Conservation (phyloP, 2,888 invertebrate species). For the Scaptomyza polygonia region DNA sequence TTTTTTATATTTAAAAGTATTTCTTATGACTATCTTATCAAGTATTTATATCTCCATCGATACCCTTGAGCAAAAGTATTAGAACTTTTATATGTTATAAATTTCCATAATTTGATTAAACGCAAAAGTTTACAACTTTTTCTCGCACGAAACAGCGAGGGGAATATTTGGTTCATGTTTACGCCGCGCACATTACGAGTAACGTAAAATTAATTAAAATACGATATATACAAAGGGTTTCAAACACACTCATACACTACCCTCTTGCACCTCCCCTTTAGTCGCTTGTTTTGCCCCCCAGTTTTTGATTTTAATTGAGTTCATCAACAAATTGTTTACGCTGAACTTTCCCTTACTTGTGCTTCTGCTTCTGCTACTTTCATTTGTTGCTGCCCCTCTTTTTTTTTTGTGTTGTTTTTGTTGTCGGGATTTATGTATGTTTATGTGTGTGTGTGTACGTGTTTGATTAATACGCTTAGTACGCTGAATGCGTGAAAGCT, state of each 20-base stretch:
- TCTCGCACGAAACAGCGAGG: background rate
- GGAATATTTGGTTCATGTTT: slow-evolving; percentile 26
- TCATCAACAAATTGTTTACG: slow-evolving; percentile 69
- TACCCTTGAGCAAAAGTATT: background rate
- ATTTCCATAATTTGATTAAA: slow-evolving; percentile 73
- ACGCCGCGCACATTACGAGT: slow-evolving; percentile 30
- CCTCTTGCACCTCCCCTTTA: background rate
- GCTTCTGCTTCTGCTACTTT: background rate
- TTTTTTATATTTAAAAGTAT: background rate
- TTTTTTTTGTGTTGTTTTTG: slow-evolving; percentile 5
- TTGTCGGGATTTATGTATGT: background rate
- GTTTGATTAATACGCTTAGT: slow-evolving; percentile 57
- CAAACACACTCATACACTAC: background rate
- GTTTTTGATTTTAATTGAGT: slow-evolving; percentile 64
- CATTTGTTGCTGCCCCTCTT: background rate
- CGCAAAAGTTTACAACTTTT: slow-evolving; percentile 46
- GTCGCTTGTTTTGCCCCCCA: slow-evolving; percentile 2
- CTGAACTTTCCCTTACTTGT: slow-evolving; percentile 9
- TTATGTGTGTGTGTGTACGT: slow-evolving; percentile 41
- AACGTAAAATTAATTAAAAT: slow-evolving; percentile 68
- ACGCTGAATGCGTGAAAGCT: slow-evolving; percentile 48
- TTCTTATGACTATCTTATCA: background rate
- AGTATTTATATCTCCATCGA: background rate
- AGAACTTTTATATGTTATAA: slow-evolving; percentile 22
- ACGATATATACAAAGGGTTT: slow-evolving; percentile 11